Evolutionary conservation across 2,113 vertebrate genomes (phyloP), one percentile per base, ranked within the genome.

Genomic region (Ondatra zibethicus): DNA sequence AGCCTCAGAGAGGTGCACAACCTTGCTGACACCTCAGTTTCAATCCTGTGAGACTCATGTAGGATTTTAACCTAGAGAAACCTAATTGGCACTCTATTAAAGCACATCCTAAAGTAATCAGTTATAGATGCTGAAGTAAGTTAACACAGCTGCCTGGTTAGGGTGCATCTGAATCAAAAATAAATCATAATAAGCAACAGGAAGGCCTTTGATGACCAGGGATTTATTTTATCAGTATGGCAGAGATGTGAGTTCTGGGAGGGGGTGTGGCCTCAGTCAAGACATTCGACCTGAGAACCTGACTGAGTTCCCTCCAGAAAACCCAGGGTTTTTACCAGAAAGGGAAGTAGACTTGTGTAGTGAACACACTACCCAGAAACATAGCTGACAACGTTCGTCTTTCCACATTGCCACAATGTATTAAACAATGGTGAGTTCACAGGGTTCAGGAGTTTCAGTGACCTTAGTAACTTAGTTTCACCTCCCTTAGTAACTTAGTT

Each of bases 311-410:
- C 19, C 13, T n/a, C 52, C 31, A 80, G 50, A 91, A 78, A 91
- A 52, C 52, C 13, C 29, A 75, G 80, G 23, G 29, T 23, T 13
- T 5, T 55, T n/a, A 27, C 70, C 70, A 70, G 58, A 90, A 91
- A 42, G 31, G 45, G 25, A 25, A 23, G 72, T 8, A 96, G 78
- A 81, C 29, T 42, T 63, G 12, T 39, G 36, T 27, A 84, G 55
- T 29, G 23, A 63, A 14, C 9, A 13, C 7, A 42, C 23, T 63
- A 42, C 3, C 23, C 81, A 84, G 55, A 63, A 81, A 84, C 81
- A 39, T 16, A 84, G n/a, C 23, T 5, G 0, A 63, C 5, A 33
- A n/a, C 1, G 0, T 16, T 42, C 10, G 2, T 63, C n/a, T 42
- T 63, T 63, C 55, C 25, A 39, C n/a, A 8, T 25, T 42, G n/a